Percentiles rank a stretch among this genome's conserved stretches.
Evolutionary conservation across 2,888 invertebrate species (phyloP).

Genomic region (Charanyca ferruginea): DNA sequence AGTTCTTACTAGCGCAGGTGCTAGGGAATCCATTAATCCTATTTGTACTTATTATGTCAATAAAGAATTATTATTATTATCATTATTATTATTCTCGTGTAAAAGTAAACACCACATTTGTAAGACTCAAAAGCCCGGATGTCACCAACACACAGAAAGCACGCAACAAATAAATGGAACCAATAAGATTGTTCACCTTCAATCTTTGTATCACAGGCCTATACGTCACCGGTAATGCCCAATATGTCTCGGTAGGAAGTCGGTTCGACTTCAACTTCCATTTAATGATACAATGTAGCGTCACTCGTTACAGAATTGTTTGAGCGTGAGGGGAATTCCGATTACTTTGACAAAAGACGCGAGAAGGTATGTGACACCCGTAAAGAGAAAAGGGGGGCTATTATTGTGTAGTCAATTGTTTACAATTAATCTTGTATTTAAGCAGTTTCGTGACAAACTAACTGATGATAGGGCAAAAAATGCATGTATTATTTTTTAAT

Average conservation of each 20-base stretch:
- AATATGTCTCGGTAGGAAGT: slow-evolving; percentile 54
- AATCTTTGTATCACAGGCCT: slow-evolving; percentile 60
- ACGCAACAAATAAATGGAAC: slow-evolving; percentile 51
- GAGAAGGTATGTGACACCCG: slow-evolving; percentile 30
- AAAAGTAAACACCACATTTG: not conserved
- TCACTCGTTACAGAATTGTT: slow-evolving; percentile 60
- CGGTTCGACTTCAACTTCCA: slow-evolving; percentile 49
- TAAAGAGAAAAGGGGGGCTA: not conserved
- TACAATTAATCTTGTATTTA: slow-evolving; percentile 11
- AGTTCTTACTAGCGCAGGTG: too few relatives aligned
- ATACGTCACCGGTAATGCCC: slow-evolving; percentile 55
- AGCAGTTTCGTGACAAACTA: not conserved
- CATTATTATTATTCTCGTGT: too few relatives aligned
- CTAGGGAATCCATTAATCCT: too few relatives aligned
- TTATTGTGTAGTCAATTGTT: slow-evolving; percentile 22
- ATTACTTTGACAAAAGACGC: slow-evolving; percentile 62
- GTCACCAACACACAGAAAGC: slow-evolving; percentile 21
- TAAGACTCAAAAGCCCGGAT: slow-evolving; percentile 1
- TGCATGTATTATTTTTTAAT: too few relatives aligned
- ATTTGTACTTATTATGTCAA: too few relatives aligned
- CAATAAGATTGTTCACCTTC: slow-evolving; percentile 60
- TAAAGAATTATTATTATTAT: too few relatives aligned
- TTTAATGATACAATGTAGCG: slow-evolving; percentile 54
- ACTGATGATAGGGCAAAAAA: too few relatives aligned
- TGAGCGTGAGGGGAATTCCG: slow-evolving; percentile 57